A percentile compares a stretch with the other conserved stretches of the same genome.
phyloP scores from a whole-genome alignment of 2,113 vertebrate genomes.

The Ophiodon elongatus region DNA sequence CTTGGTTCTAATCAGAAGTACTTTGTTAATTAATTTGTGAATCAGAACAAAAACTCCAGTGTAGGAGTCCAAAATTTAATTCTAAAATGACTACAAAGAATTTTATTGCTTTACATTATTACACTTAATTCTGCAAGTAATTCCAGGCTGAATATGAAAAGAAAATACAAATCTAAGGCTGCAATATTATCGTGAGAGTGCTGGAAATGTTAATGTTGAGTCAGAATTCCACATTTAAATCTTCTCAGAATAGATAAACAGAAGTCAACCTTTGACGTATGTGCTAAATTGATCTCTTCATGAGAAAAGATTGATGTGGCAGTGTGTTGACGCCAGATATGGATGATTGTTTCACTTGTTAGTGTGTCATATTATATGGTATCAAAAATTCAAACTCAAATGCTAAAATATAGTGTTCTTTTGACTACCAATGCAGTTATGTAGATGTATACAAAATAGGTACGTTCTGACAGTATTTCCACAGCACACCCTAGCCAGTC shows the following conservation, averaged over 20 bases:
- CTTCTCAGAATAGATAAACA: neutral
- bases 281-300: neutral
- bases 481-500: neutral
- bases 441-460: constrained; percentile 9
- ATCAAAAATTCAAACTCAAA: neutral
- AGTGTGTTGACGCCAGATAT: neutral
- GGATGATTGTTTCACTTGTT: neutral
- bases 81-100: neutral
- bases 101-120: neutral
- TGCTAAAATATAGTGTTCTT: neutral
- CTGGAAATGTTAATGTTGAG: neutral
- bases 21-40: neutral
- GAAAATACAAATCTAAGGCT: neutral
- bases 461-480: constrained; percentile 23
- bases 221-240: neutral
- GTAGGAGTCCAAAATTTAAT: neutral
- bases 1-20: neutral
- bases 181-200: too few relatives aligned
- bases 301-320: neutral
- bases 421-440: neutral
- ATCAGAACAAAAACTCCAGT: neutral
- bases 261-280: neutral
- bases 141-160: neutral
- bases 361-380: neutral
- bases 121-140: neutral